Conservation (phyloP, 2,113 vertebrate species). For the Rhinichthys klamathensis region DNA sequence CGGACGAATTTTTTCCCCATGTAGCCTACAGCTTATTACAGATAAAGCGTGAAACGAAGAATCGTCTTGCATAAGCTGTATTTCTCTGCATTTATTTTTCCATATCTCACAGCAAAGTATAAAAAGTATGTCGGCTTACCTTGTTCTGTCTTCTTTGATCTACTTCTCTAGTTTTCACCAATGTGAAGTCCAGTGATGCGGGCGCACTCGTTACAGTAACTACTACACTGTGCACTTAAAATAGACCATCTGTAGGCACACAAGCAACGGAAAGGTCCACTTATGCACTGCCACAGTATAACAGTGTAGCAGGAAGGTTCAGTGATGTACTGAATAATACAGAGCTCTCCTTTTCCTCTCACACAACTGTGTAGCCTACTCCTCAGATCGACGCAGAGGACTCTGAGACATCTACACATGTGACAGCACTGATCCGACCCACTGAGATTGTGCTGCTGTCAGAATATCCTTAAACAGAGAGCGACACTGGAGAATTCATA, state of each 20-base stretch:
- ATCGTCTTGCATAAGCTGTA: neutral
- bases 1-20: rapidly evolving
- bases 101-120: neutral
- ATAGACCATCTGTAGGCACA: neutral
- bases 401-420: neutral
- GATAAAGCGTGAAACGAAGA: neutral
- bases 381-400: neutral
- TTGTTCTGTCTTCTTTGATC: neutral
- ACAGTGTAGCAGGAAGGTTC: neutral
- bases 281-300: neutral
- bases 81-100: neutral
- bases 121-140: neutral
- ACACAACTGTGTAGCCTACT: neutral
- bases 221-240: neutral
- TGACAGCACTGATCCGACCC: slow-evolving; percentile 10
- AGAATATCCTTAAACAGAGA: neutral
- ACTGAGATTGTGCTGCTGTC: neutral
- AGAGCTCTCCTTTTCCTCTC: slow-evolving; percentile 7
- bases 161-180: neutral
- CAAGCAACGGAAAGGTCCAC: neutral
- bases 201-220: neutral
- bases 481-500: neutral
- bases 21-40: neutral
- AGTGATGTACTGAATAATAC: slow-evolving; percentile 9
- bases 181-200: neutral